Evolutionary conservation across 2,113 vertebrate genomes (phyloP), one percentile per base, ranked within the genome.

Genomic region (Nesoenas mayeri): DNA sequence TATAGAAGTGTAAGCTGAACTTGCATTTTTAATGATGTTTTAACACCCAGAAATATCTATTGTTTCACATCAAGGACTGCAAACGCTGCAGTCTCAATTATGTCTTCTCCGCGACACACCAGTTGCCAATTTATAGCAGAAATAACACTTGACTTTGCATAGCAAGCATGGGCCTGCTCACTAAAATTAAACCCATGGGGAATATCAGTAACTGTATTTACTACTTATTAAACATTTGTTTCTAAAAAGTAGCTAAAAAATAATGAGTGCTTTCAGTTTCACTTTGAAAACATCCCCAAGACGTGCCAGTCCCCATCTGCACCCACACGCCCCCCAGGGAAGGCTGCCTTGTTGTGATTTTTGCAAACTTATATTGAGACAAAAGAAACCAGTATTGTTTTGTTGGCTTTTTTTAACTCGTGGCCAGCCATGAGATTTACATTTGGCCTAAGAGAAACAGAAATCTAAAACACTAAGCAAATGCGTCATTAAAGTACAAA

Each of bases 371-470:
- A 50, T 0, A 1, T 1, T 31, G 31, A 91, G 22, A 93, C 62
- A 92, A 85, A 58, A 77, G 62, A 87, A 77, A 81, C 40, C 14
- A 62, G 11, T 22, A 57, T 32, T 28, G n/a, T 62, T 38, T 66
- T n/a, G 38, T 11, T 38, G 38, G 11, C 40, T 32, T 50, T 48
- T 26, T 12, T 17, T 24, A 11, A 67, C 81, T 85, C 31, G 0
- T 67, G 66, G 75, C 28, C 85, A 92, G 79, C 54, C 72, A 65
- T 7, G 16, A 75, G 85, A 92, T 89, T 84, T 91, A 66, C 50
- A 58, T 66, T 25, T 58, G 56, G 69, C 47, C 65, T 72, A 72
- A 88, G 42, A 77, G 44, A 85, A 71, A 58, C 2, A 1, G 40
- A 93, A 77, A 84, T 18, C n/a, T 21, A 71, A 90, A 84, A 50